Evolutionary conservation across 2,888 invertebrate genomes (phyloP), one percentile per base, ranked within the genome.

Genomic region (Cremastinae sp.): DNA sequence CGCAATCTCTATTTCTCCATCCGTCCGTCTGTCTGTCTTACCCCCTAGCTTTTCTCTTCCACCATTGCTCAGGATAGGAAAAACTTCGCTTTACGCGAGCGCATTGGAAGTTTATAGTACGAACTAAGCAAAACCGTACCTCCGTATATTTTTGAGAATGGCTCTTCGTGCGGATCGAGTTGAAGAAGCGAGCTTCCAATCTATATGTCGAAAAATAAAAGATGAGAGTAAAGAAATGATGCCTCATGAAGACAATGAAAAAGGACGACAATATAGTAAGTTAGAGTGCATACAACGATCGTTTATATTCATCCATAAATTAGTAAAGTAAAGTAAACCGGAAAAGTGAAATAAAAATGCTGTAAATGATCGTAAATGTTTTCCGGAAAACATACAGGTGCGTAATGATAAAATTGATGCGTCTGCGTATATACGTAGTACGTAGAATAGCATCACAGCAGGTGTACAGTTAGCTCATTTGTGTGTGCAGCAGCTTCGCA

Each of bases 401-500:
- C 5, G 5, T 28, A 28, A 37, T 49, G 12, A 22, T 53, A 14
- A 41, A 71, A 47, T 53, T 55, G 53, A 20, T 18, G 61, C n/a
- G 14, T 14, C 18, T 43, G 14, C 43, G 39, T 41, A 22, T 37
- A 56, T 37, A 14, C 18, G 37, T 49, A 16, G 10, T 16, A 10
- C 22, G 18, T 16, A 22, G 20, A 66, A 59, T 47, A 12, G 35
- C 51, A 39, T 2, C 7, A 47, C 12, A 64, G 51, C 43, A 53
- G 58, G 65, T 64, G 68, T 45, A 64, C 58, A 20, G 28, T 68
- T 20, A 10, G 49, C 22, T 47, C 58, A 74, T 22, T 62, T 37
- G 65, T 37, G 64, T 12, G 20, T 9, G 9, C 10, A n/a, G 22
- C 1, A 18, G 53, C 51, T 71, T 78, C 74, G 82, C 80, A 83